Evolutionary conservation across 2,797 vertebrate species (phyloP).

Genomic region (Acrocephalus scirpaceus): DNA sequence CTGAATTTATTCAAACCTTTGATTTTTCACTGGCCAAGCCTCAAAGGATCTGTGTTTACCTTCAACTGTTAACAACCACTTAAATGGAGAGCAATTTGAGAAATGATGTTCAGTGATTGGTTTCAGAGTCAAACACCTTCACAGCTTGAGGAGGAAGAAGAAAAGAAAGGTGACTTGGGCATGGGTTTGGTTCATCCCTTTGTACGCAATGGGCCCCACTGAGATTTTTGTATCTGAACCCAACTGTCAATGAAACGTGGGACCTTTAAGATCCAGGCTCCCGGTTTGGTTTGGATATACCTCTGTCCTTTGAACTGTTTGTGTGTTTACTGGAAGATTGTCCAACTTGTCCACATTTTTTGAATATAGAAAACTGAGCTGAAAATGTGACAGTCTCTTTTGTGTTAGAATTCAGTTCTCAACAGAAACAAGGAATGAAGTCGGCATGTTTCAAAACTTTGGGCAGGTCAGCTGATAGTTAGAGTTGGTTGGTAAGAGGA

Average conservation of each 20-base stretch:
- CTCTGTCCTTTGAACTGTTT: conserved; percentile 12
- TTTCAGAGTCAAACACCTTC: background rate
- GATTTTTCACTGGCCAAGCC: background rate
- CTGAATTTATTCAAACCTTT: background rate
- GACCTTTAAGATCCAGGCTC: background rate
- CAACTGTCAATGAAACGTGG: fast-evolving
- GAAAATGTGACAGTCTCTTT: background rate
- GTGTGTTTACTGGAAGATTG: conserved; percentile 2
- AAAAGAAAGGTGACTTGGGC: background rate
- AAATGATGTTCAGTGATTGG: background rate
- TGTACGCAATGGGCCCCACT: background rate
- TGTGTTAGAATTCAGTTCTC: background rate
- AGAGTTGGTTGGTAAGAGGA: background rate
- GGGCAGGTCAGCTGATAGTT: background rate
- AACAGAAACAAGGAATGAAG: background rate
- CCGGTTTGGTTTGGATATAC: conserved; percentile 20
- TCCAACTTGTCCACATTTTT: background rate
- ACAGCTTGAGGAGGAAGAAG: background rate
- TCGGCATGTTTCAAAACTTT: background rate
- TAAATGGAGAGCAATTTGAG: background rate
- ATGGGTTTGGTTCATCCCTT: background rate
- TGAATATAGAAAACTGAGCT: background rate
- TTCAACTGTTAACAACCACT: background rate
- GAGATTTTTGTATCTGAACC: background rate
- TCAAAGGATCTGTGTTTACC: background rate